Conservation (phyloP, 2,888 invertebrate genomes). For the Pristionchus exspectatus region DNA sequence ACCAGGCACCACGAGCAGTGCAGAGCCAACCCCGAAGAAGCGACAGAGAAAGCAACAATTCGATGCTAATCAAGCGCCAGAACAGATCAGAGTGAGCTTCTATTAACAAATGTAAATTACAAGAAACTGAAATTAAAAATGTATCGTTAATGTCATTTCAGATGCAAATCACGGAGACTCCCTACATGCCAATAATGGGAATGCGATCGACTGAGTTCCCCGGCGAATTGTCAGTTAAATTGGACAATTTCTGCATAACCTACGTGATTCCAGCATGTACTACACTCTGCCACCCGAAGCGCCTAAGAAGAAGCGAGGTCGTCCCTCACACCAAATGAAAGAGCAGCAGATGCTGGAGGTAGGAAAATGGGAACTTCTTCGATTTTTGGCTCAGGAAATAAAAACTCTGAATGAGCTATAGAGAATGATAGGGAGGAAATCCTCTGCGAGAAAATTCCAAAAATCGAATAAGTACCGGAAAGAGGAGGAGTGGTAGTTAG, state of each 20-base stretch:
- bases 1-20: not conserved
- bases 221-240: not conserved
- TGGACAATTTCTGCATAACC: not conserved
- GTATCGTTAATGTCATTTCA: not conserved
- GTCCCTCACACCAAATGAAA: slow-evolving; percentile 17
- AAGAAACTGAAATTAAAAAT: too few relatives aligned
- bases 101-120: too few relatives aligned
- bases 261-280: not conserved
- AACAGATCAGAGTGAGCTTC: slow-evolving; percentile 52
- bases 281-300: slow-evolving; percentile 35
- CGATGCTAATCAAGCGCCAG: slow-evolving; percentile 54
- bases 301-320: slow-evolving; percentile 52
- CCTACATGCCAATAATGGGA: slow-evolving; percentile 11
- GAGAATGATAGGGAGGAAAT: too few relatives aligned
- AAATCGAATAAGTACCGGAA: too few relatives aligned
- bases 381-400: not conserved
- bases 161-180: slow-evolving; percentile 49
- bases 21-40: slow-evolving; percentile 52
- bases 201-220: not conserved
- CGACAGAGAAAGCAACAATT: slow-evolving; percentile 54
- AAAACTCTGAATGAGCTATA: not conserved
- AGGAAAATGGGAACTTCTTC: not conserved
- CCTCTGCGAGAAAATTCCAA: too few relatives aligned
- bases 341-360: slow-evolving; percentile 6
- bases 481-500: not conserved